Base-by-base conservation (phyloP, 37 sponge, comb jelly and placozoan species). In the Beroe ovata region DNA sequence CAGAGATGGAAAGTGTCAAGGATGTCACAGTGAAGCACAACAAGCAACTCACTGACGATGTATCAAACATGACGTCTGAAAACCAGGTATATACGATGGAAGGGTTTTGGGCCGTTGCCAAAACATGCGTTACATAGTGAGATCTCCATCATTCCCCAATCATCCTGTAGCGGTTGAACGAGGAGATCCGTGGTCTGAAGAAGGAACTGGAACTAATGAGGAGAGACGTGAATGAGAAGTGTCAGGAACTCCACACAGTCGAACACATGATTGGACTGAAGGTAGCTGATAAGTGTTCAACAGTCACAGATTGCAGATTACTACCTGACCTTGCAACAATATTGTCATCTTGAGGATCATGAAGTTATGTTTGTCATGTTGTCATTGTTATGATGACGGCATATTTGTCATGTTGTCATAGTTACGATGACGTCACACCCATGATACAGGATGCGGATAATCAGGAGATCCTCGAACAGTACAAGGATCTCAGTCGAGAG, bases 21-120 rank as follows among this genome's bases (percentile, higher is more conserved):
- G 84, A 77, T 36, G 22, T 39, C 23, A 77, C 84, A 0, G 14
- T 77, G 54, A 77, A 77, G 41, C 84, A 77, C 54, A 77, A 77
- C 84, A 77, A 77, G 21, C 84, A 77, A 41, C 84, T 77, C 14
- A 77, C 42, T 39, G 54, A 77, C n/a, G 84, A 77, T 20, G 38
- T 77, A 4, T 25, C 42, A 14, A 77, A 11, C 22, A 77, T 77
- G 84, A 77, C 84, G 1, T 39, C 54, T 6, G 84, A 77, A 29
- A 77, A 39, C 21, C 84, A 77, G 84, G 84, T 77, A 40, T 4
- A 18, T 77, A 25, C 3, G n/a, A 25, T 6, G 63, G 63, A 25
- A 25, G 63, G 6, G n/a, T n/a, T n/a, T n/a, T n/a, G n/a, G n/a
- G n/a, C n/a, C n/a, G n/a, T n/a, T n/a, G n/a, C n/a, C n/a, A n/a